Base-by-base conservation (phyloP, 2,113 vertebrate genomes). In the Microtus pennsylvanicus region DNA sequence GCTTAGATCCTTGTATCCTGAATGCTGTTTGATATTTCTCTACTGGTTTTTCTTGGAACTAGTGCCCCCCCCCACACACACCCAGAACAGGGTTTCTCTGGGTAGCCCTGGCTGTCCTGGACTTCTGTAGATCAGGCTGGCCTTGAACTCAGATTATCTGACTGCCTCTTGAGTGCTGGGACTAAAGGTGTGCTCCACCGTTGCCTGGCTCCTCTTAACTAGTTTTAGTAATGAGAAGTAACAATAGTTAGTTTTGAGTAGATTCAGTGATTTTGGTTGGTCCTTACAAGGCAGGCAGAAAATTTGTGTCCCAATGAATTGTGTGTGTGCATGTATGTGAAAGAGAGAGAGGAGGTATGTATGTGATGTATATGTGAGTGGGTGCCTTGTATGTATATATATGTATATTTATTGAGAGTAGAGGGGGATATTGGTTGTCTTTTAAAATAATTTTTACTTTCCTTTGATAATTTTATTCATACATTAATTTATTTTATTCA, bases 281-380 rank as follows among this genome's bases (percentile, higher is more conserved):
- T 92, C 96, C 94, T 97, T 97, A 83, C n/a, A 22, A 97, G 70
- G 55, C n/a, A 87, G 45, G 35, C 67, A 89, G 35, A 81, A 89
- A 47, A 93, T 91, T 93, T 94, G n/a, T 89, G 22, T 91, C 87
- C 45, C 9, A 50, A 28, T 65, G 24, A 65, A 65, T 26, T 63
- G 22, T 63, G 22, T 65, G 63, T 65, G 24, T 65, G 33, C 17
- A 5, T 72, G 33, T n/a, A 1, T n/a, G 70, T 72, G 70, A 33
- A 28, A 69, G 67, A 69, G 13, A 52, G 52, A 52, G 52, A 52
- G 52, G 30, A 69, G 65, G 9, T 13, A 69, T 7, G 69, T 70
- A 72, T n/a, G 7, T n/a, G 13, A 17, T 42, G 4, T 45, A 45
- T 45, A 76, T 38, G 11, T 76, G 11, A 19, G 74, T 45, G 10